Evolutionary conservation across 2,797 vertebrate species (phyloP).

Genomic region (Sitta carolinensis): DNA sequence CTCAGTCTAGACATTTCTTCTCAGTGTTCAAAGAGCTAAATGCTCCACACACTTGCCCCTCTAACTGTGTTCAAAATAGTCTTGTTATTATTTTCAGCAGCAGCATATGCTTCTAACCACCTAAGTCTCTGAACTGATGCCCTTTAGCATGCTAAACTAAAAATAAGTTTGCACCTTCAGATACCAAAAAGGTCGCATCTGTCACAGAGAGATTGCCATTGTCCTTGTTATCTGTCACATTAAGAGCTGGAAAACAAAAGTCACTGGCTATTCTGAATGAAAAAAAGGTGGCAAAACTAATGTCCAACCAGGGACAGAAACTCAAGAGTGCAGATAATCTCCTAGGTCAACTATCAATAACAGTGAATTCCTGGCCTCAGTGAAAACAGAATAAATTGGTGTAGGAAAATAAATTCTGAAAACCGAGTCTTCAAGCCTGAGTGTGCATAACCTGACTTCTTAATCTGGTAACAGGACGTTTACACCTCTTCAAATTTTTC

Average conservation of each 20-base stretch:
- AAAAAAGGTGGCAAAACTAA: slow-evolving; percentile 7
- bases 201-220: neutral
- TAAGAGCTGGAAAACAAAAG: neutral
- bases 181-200: slow-evolving; percentile 15
- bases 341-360: neutral
- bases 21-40: neutral
- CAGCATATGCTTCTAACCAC: neutral
- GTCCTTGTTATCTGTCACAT: slow-evolving; percentile 20
- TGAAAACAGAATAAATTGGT: neutral
- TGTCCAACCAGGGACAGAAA: neutral
- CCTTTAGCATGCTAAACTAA: slow-evolving; percentile 1
- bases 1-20: neutral
- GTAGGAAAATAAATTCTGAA: neutral
- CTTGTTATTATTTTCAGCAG: neutral
- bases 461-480: neutral
- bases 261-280: neutral
- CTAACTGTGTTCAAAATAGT: neutral
- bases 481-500: neutral
- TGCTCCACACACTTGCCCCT: neutral
- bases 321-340: neutral
- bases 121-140: neutral
- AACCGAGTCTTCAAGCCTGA: neutral
- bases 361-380: neutral
- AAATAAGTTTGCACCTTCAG: slow-evolving; percentile 29
- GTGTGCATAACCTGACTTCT: neutral